These are phyloP conservation scores for Chloroceryle aenea DNA, from an alignment of 2,113 vertebrate species.

Conservation along the genomic window DNA sequence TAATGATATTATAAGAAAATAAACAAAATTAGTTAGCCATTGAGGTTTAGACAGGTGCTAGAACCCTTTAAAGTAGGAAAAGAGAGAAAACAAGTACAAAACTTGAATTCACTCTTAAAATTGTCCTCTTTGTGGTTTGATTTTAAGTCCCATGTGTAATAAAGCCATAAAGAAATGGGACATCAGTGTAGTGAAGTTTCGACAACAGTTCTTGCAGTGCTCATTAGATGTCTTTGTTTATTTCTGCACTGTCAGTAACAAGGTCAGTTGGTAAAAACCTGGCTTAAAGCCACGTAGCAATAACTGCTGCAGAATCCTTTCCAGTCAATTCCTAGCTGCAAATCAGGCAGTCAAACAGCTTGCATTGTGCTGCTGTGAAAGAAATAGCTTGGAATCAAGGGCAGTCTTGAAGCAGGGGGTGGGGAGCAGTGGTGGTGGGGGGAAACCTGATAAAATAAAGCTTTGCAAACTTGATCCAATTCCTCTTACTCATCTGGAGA, in stretches of 20 bases:
- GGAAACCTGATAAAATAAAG: not conserved
- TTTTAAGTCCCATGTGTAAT: not conserved
- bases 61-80: not conserved
- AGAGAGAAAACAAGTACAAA: not conserved
- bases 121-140: not conserved
- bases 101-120: not conserved
- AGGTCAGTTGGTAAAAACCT: slow-evolving; percentile 3
- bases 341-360: not conserved
- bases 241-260: not conserved
- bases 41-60: not conserved
- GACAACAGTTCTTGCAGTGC: not conserved
- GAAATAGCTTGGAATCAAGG: not conserved
- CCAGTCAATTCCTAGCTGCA: not conserved
- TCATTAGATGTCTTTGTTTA: slow-evolving; percentile 14
- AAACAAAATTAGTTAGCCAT: not conserved
- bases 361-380: not conserved
- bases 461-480: not conserved
- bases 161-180: not conserved
- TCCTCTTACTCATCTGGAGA: not conserved
- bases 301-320: not conserved
- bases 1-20: not conserved
- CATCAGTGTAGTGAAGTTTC: not conserved
- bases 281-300: not conserved
- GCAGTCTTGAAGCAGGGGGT: not conserved
- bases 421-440: not conserved